These are phyloP conservation scores for Scaptomyza hsui DNA, from an alignment of 1,140 invertebrate genomes.

Conservation along the genomic window DNA sequence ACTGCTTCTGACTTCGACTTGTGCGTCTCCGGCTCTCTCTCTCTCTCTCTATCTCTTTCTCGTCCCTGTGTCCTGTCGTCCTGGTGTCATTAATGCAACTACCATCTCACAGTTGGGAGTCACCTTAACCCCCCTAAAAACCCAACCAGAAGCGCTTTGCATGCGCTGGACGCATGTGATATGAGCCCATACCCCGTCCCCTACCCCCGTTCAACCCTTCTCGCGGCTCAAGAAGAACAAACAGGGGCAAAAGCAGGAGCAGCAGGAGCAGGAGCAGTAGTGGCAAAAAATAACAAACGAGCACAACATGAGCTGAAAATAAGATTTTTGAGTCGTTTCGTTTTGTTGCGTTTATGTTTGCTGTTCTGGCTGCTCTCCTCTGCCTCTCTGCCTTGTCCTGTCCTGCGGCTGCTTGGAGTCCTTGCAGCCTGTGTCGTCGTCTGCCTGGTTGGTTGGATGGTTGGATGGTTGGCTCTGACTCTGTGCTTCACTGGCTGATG, in stretches of 20 bases:
- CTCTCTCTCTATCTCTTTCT: too few species aligned
- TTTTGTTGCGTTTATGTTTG: constrained; percentile 78
- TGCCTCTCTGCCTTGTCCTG: too few species aligned
- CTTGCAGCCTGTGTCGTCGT: constrained; percentile 22
- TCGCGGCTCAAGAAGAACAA: constrained; percentile 17
- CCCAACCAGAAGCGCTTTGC: constrained; percentile 52
- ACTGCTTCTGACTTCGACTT: constrained; percentile 76
- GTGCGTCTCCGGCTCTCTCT: constrained; percentile 50
- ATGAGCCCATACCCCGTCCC: constrained; percentile 16
- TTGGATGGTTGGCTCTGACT: constrained; percentile 35
- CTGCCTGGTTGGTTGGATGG: constrained; percentile 16
- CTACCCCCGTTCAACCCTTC: constrained; percentile 3
- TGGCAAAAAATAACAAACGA: constrained; percentile 77
- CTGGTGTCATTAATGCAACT: constrained; percentile 80
- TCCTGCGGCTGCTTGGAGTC: constrained; percentile 25
- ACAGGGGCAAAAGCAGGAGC: constrained; percentile 24
- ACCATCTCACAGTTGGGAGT: constrained; percentile 23
- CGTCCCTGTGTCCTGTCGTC: background rate
- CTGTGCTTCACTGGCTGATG: constrained; percentile 81
- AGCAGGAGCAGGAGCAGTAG: constrained; percentile 24
- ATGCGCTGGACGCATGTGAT: constrained; percentile 63
- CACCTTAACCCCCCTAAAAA: constrained; percentile 28
- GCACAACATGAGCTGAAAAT: constrained; percentile 80
- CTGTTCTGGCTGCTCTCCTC: constrained; percentile 28
- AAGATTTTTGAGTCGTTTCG: constrained; percentile 83